Evolutionary conservation across 2,113 vertebrate species (phyloP), one percentile per base, ranked within the genome.

Genomic region (Seriola dumerili): DNA sequence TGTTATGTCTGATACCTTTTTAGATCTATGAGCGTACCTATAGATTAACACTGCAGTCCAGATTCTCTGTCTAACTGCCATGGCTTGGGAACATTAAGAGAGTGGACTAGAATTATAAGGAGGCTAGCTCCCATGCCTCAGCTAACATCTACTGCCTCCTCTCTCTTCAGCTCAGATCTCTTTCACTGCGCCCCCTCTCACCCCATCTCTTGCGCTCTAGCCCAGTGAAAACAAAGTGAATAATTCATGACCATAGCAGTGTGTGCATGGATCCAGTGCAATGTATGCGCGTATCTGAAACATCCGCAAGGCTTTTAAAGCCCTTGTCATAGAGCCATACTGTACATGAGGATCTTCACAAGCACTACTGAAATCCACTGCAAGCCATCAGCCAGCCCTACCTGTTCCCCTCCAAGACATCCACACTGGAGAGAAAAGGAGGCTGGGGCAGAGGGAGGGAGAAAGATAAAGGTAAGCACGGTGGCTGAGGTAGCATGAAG

Each of bases 191-290:
- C 80, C 72, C 70, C 78, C 55, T 77, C 78, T 57, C 84, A 86
- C 67, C 64, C 64, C 69, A 74, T 87, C 85, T 74, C 79, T 69
- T 76, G 80, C 52, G 10, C 86, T 89, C 73, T 64, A 85, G 84
- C 81, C 90, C 81, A 79, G 81, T 83, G 85, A 93, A 94, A 94
- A 93, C 93, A 94, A 92, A 93, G 92, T 93, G 93, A 93, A 94
- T 94, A 91, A 94, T 94, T 94, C 90, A 94, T 92, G 86, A 81
- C 81, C 21, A 59, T 75, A 87, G 82, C 68, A 78, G 81, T 12
- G 64, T 77, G 89, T 78, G 84, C 85, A 86, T 68, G 83, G 79
- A 88, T 89, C 83, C 80, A 75, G 77, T 34, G 69, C 61, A 82
- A 92, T 70, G 67, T 83, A 87, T 84, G 86, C 38, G n/a, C 81